Evolutionary conservation across 2,113 vertebrate genomes (phyloP), one percentile per base, ranked within the genome.

Genomic region (Oncorhynchus kisutch): DNA sequence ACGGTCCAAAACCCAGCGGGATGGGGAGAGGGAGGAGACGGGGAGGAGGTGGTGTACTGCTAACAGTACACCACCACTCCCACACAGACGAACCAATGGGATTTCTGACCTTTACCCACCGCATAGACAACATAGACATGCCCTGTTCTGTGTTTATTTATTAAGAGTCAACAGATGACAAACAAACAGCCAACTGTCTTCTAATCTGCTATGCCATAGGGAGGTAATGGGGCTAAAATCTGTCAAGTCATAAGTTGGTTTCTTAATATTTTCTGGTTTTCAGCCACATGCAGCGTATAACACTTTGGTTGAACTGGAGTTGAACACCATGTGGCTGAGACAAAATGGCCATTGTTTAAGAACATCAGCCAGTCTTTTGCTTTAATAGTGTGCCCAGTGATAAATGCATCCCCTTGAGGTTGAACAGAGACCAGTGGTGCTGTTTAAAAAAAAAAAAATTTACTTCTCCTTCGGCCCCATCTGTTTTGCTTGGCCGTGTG

Each of bases 1-100:
- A 88, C 84, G 82, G 79, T 77, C 82, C 76, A 86, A 74, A 88
- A 81, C 39, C 65, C 78, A 62, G 57, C 29, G 9, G 31, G 57
- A 73, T n/a, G n/a, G 18, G 6, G 54, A 20, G 0, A 57, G 59
- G 59, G 31, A 57, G 5, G 13, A 14, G 25, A 7, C 29, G 14
- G 71, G 71, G 71, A 11, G 25, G 27, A 18, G 54, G 71, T 16
- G 25, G 18, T 14, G 1, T n/a, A 3, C 3, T 76, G 79, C 84
- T 82, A 80, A 79, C 82, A 54, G 51, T 54, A 54, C 39, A 80
- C 77, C 68, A 71, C 60, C 18, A 54, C 71, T 82, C 78, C 82
- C 73, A 83, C 84, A 74, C 64, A 79, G 67, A 70, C 80, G 51
- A 77, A 31, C 70, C 39, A 79, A 83, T 68, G 62, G 75, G 78